Evolutionary conservation across 2,113 vertebrate genomes (phyloP).

Genomic region (Chlorocebus sabaeus): DNA sequence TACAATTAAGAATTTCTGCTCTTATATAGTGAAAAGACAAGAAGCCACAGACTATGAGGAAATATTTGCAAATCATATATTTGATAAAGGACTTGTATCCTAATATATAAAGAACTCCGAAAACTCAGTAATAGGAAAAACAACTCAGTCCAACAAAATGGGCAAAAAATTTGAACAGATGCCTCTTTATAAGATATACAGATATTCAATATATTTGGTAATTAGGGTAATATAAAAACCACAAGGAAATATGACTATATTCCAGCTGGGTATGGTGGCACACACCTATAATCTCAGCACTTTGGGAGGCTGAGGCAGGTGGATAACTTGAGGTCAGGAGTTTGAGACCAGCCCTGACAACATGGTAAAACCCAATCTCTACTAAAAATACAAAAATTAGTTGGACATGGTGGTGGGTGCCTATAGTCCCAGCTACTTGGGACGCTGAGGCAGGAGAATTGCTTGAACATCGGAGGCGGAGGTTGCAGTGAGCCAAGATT

Average conservation of each 20-base stretch:
- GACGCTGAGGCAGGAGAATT: not conserved
- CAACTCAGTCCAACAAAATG: not conserved
- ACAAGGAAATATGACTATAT: not conserved
- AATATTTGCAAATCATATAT: not conserved
- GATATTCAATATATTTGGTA: not conserved
- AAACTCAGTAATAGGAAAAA: not conserved
- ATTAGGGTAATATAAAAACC: not conserved
- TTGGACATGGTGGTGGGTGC: not conserved
- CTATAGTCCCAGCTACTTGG: not conserved
- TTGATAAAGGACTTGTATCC: not conserved
- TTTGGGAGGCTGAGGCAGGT: not conserved
- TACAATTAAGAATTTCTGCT: slow-evolving; percentile 6
- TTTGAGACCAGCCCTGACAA: no score
- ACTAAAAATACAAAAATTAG: not conserved
- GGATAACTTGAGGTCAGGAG: no score
- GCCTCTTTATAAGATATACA: not conserved
- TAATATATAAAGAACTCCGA: slow-evolving; percentile 5
- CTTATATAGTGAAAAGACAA: not conserved
- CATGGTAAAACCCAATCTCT: no score
- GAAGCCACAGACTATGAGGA: not conserved
- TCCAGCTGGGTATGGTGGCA: not conserved
- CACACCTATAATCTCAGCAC: not conserved
- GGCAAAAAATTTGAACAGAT: not conserved
- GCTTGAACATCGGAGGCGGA: not conserved
- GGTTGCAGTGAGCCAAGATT: not conserved